Evolutionary conservation across 1,140 invertebrate species (phyloP).

Genomic region (Planococcus citri): DNA sequence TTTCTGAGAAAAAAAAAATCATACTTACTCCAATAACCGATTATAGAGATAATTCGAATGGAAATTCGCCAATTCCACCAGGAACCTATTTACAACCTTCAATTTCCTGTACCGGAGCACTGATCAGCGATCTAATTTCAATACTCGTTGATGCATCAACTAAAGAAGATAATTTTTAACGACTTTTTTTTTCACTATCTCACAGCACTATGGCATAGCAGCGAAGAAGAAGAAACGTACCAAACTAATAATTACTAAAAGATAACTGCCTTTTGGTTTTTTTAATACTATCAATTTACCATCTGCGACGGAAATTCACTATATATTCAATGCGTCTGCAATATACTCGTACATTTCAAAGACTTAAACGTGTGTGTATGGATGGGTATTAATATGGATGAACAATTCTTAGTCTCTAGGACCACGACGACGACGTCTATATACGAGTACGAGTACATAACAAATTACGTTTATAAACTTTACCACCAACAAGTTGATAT

Average conservation of each 20-base stretch:
- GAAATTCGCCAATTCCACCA: neutral
- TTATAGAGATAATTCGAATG: too few relatives aligned
- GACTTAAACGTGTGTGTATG: too few relatives aligned
- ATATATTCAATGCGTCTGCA: neutral
- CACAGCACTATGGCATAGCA: neutral
- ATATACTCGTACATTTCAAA: too few relatives aligned
- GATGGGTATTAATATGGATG: neutral
- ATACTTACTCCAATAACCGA: too few relatives aligned
- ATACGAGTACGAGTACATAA: too few relatives aligned
- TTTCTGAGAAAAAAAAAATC: too few relatives aligned
- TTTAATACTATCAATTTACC: slow-evolving; percentile 1
- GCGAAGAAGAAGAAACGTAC: neutral
- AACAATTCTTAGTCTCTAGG: neutral
- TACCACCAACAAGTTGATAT: too few relatives aligned
- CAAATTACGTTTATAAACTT: too few relatives aligned
- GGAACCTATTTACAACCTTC: neutral
- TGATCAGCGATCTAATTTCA: neutral
- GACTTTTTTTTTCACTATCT: neutral
- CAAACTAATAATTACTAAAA: neutral
- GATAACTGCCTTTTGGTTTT: neutral
- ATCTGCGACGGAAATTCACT: slow-evolving; percentile 2
- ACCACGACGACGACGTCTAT: too few relatives aligned
- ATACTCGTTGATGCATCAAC: neutral
- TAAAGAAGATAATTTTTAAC: neutral
- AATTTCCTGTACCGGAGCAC: neutral